Conservation (phyloP, 1,140 invertebrate genomes). For the Leptinotarsa defecta region DNA sequence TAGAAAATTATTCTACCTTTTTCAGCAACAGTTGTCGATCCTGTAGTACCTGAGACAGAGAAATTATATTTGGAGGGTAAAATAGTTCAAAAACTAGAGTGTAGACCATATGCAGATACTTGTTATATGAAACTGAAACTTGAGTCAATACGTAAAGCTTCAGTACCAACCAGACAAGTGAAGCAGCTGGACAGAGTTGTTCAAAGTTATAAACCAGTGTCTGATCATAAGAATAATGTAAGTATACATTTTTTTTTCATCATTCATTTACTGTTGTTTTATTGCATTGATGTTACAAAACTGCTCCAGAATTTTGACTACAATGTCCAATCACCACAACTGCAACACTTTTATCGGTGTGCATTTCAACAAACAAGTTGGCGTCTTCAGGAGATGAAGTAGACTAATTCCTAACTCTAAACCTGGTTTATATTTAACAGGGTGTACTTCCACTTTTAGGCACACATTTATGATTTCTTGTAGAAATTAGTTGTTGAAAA, state of each 20-base stretch:
- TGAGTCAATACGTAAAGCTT: slow-evolving; percentile 83
- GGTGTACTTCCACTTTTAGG: too few relatives aligned
- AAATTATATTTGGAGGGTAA: slow-evolving; percentile 89
- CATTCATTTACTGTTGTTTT: too few relatives aligned
- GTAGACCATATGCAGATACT: slow-evolving; percentile 83
- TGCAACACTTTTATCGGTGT: too few relatives aligned
- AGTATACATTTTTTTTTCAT: slow-evolving; percentile 47
- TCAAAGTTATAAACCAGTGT: slow-evolving; percentile 85
- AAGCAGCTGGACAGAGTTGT: slow-evolving; percentile 82
- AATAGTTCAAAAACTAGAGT: slow-evolving; percentile 93
- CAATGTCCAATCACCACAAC: too few relatives aligned
- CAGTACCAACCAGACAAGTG: slow-evolving; percentile 76
- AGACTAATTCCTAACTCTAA: too few relatives aligned
- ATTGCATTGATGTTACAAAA: too few relatives aligned
- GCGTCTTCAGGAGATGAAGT: too few relatives aligned
- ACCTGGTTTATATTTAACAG: too few relatives aligned
- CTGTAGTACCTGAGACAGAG: slow-evolving; percentile 76
- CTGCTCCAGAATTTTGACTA: too few relatives aligned
- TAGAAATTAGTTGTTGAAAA: too few relatives aligned
- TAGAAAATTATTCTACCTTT: slow-evolving; percentile 13
- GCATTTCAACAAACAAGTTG: too few relatives aligned
- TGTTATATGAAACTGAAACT: slow-evolving; percentile 90
- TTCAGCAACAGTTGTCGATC: slow-evolving; percentile 64
- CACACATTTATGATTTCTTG: too few relatives aligned
- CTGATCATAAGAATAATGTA: slow-evolving; percentile 89